Conservation (phyloP, 1,140 invertebrate species). For the Agrilus planipennis region DNA sequence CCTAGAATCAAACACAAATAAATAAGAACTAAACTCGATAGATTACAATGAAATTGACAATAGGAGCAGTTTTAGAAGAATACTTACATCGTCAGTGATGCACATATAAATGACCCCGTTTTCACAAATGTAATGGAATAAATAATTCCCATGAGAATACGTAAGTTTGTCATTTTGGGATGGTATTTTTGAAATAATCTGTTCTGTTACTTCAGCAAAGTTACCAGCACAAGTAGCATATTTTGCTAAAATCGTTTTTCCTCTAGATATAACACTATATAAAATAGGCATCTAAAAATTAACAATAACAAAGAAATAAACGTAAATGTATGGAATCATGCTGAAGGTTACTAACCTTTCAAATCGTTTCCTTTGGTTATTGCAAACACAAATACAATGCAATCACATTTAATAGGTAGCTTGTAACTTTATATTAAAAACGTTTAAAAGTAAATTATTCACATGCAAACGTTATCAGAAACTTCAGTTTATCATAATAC, state of each 20-base stretch:
- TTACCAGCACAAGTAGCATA: slow-evolving; percentile 86
- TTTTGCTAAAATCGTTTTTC: slow-evolving; percentile 77
- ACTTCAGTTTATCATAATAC: too few relatives aligned
- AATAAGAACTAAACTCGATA: slow-evolving; percentile 1
- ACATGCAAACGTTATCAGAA: too few relatives aligned
- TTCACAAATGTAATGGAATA: slow-evolving; percentile 86
- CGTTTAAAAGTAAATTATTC: too few relatives aligned
- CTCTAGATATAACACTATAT: slow-evolving; percentile 77
- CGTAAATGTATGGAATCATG: not conserved
- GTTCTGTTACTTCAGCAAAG: slow-evolving; percentile 87
- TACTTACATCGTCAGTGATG: slow-evolving; percentile 88
- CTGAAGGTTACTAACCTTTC: slow-evolving; percentile 7
- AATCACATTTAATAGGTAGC: too few relatives aligned
- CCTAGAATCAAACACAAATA: slow-evolving; percentile 50
- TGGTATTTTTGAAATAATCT: slow-evolving; percentile 75
- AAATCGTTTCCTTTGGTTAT: too few relatives aligned
- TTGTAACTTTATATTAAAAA: too few relatives aligned
- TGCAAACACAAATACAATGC: too few relatives aligned
- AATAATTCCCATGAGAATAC: slow-evolving; percentile 82
- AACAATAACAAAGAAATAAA: not conserved
- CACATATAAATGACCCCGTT: slow-evolving; percentile 83
- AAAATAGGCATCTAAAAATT: slow-evolving; percentile 63
- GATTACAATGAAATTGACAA: slow-evolving; percentile 8
- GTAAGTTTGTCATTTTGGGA: slow-evolving; percentile 79
- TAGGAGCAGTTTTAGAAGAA: slow-evolving; percentile 8